These are phyloP conservation scores for Ericerus pela DNA, from an alignment of 1,140 invertebrate species.

Conservation along the genomic window DNA sequence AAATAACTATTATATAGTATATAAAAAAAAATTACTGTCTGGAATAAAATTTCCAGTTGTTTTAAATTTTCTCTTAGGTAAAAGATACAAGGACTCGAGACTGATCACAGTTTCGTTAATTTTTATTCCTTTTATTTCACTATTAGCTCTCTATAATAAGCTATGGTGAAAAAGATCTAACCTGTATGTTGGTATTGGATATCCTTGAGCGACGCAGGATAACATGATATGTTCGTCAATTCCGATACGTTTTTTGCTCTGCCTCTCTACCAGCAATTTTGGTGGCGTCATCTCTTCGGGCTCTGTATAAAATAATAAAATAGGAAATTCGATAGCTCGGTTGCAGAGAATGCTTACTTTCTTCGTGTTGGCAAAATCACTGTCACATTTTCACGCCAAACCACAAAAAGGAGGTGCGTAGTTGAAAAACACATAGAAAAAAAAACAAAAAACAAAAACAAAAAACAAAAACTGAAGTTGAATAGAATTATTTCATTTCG, in stretches of 20 bases:
- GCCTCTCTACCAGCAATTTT: conserved; percentile 49
- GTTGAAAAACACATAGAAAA: neutral
- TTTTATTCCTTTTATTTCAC: no score
- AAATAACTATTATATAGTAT: no score
- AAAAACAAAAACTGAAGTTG: no score
- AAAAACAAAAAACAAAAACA: neutral
- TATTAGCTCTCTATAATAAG: no score
- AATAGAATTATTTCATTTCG: no score
- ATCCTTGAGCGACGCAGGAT: conserved; percentile 58
- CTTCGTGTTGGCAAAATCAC: neutral
- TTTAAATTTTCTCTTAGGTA: no score
- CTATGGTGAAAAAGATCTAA: no score
- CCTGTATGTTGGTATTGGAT: conserved; percentile 59
- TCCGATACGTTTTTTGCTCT: conserved; percentile 42
- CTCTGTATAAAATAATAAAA: conserved; percentile 36
- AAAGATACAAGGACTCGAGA: no score
- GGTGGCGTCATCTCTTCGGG: conserved; percentile 56
- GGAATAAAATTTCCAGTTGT: no score
- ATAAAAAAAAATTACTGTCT: no score
- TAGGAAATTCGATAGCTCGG: neutral
- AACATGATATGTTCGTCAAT: conserved; percentile 53
- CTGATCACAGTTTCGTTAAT: no score
- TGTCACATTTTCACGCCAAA: neutral
- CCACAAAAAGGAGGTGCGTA: neutral
- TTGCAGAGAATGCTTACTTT: neutral